Base-by-base conservation (phyloP, 2,113 vertebrate species). In the Prunella fulvescens region DNA sequence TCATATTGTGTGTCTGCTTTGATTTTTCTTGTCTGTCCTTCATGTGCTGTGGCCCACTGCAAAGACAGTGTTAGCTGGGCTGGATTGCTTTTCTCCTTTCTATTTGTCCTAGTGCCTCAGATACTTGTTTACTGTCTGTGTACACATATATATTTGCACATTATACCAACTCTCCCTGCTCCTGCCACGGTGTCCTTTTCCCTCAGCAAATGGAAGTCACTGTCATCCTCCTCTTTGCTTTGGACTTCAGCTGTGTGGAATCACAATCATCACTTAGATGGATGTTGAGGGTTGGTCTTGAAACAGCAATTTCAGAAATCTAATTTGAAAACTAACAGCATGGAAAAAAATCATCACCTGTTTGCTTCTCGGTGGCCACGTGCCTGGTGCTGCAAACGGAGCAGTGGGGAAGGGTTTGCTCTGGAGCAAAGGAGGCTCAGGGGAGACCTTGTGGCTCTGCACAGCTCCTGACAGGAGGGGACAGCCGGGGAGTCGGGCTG, bases 401-500 rank as follows among this genome's bases (percentile, higher is more conserved):
- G 53, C 25, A 23, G 9, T 3, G 12, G 37, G 40, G 24, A 67
- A 12, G 11, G 2, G 61, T 47, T 74, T 74, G 54, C 11, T 22
- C 33, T 25, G 70, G 39, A n/a, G 47, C 0, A 67, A 42, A 42
- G 28, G 25, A 51, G 20, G 3, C 5, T 65, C 2, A 65, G 58
- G 31, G 22, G 35, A 2, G 1, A 12, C 14, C 14, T 23, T 44
- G 11, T 64, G 2, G 3, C 14, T 56, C 17, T 11, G 1, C 58
- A 56, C 17, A 80, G 0, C 4, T 42, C 66, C 57, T 72, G 66
- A 3, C 11, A 71, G 42, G 31, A 88, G 28, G 39, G 1, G 10
- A 60, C 39, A 66, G 18, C 26, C 5, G 0, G 12, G 11, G 16
- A 2, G 3, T 19, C 0, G 0, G 24, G 48, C n/a, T n/a, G 2